Conservation (phyloP, 1,140 invertebrate species). For the Thaumetopoea pityocampa region DNA sequence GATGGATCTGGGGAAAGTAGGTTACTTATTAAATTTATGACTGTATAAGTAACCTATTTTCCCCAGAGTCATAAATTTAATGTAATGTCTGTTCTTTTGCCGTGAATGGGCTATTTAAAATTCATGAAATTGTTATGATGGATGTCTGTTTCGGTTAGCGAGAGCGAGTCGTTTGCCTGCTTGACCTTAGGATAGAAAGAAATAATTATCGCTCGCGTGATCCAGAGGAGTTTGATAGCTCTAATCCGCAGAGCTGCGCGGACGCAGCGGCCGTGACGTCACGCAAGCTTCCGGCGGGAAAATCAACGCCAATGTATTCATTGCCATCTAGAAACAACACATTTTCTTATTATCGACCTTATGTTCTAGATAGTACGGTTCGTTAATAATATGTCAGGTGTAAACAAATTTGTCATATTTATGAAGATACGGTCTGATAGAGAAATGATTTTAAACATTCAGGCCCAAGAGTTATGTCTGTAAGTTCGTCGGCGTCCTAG, state of each 20-base stretch:
- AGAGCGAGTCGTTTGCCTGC: no score
- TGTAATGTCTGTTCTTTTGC: no score
- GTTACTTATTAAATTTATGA: no score
- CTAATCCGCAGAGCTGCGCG: constrained; percentile 60
- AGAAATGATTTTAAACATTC: constrained; percentile 20
- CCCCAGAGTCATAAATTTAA: no score
- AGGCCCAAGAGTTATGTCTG: constrained; percentile 18
- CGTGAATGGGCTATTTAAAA: no score
- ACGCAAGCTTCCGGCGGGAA: constrained; percentile 65
- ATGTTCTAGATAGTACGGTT: not conserved
- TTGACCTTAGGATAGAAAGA: no score
- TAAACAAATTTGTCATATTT: constrained; percentile 17
- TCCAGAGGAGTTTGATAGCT: constrained; percentile 46
- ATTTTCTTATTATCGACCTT: constrained; percentile 4
- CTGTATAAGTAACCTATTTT: no score
- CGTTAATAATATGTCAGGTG: not conserved
- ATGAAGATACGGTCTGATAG: constrained; percentile 23
- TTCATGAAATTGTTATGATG: no score
- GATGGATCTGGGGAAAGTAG: no score
- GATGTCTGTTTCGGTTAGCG: no score
- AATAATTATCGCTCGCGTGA: constrained; percentile 62
- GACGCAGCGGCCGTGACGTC: constrained; percentile 56
- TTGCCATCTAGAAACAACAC: constrained; percentile 4
- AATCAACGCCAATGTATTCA: no score
- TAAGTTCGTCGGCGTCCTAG: constrained; percentile 11